Evolutionary conservation across 2,113 vertebrate species (phyloP), one percentile per base, ranked within the genome.

Genomic region (Capreolus pygargus): DNA sequence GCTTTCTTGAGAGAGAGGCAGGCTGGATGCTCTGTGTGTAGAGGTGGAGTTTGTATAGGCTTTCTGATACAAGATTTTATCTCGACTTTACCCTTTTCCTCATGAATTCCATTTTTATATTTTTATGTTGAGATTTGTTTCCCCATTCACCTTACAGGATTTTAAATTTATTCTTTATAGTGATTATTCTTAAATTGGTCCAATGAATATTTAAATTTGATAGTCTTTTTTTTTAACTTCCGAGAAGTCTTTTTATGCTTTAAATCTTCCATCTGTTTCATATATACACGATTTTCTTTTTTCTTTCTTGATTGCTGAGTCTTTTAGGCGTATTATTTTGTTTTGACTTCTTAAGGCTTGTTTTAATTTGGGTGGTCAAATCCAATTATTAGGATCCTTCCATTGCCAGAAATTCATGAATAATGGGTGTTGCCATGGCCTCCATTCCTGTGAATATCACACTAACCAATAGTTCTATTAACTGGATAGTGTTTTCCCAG

Each of bases 141-240:
- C 5, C 23, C 23, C 13, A 61, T 36, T 45, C 12, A 58, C 33
- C 50, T 91, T 83, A 7, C 2, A 82, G 54, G 54, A 6, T 14
- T 60, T 47, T 93, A 81, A n/a, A 54, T 93, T 93, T 19, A 23
- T 84, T 92, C 27, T 91, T 64, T 23, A 36, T 60, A 58, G n/a
- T 78, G 54, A 84, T 92, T 92, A 54, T 95, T 93, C 13, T 86
- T 97, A 67, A 19, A 61, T 57, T 87, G 17, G 39, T 36, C 43
- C 43, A 55, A 19, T 89, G 43, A 39, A 54, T 95, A 93, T 95
- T 91, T 92, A 78, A 95, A 55, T 86, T 91, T 86, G 57, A 55
- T 58, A 60, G 55, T 30, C 54, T 55, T 79, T 79, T 43, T 54
- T 36, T 39, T 78, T 3, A 33, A 33, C 79, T 82, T 82, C 19